Evolutionary conservation across 2,888 invertebrate genomes (phyloP).

Genomic region (Chrysopilus asiliformis): DNA sequence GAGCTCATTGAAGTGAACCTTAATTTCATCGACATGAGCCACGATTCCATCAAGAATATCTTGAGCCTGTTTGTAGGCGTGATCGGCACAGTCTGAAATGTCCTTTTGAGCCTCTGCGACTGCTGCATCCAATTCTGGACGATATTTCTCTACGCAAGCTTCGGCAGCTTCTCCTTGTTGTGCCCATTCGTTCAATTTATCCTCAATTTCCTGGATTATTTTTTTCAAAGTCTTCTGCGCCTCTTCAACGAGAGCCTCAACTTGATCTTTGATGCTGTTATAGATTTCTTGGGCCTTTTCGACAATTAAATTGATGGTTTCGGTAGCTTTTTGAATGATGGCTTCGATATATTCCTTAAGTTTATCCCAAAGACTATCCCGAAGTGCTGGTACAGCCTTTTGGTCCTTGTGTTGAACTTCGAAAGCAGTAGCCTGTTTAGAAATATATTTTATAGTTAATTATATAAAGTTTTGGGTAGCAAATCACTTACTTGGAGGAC

Average conservation of each 20-base stretch:
- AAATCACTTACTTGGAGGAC: too few relatives aligned
- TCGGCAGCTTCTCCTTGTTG: constrained; percentile 1
- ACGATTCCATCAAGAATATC: background rate
- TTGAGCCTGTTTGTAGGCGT: background rate
- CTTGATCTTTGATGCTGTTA: constrained; percentile 1
- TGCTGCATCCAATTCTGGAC: background rate
- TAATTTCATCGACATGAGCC: background rate
- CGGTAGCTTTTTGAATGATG: background rate
- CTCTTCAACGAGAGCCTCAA: background rate
- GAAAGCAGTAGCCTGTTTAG: too few relatives aligned
- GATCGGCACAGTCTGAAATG: background rate
- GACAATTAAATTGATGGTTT: background rate
- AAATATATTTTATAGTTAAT: too few relatives aligned
- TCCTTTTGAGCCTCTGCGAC: background rate
- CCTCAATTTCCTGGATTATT: background rate
- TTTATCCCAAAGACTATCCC: too few relatives aligned
- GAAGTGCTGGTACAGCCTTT: too few relatives aligned
- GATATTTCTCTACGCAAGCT: constrained; percentile 1
- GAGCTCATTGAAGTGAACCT: background rate
- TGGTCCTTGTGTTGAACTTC: too few relatives aligned
- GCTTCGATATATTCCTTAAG: too few relatives aligned
- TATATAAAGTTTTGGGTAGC: too few relatives aligned
- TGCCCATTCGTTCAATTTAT: background rate
- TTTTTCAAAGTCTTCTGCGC: background rate
- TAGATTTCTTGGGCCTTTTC: background rate